Base-by-base conservation (phyloP, 2,113 vertebrate species). In the Chaetorhynchus papuensis region DNA sequence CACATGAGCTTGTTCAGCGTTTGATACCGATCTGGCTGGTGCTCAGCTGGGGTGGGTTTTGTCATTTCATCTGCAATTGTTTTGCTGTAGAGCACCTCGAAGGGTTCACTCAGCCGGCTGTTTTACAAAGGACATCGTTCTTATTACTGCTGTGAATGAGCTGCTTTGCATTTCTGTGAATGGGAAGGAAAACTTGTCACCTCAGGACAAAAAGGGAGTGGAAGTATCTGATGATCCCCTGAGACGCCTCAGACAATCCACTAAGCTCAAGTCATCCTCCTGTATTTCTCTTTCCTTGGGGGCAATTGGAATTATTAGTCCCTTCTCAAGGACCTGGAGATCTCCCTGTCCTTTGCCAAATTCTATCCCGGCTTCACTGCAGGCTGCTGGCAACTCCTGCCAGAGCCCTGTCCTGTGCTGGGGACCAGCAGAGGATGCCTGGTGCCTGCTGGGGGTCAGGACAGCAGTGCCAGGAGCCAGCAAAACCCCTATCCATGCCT, bases 131-230 rank as follows among this genome's bases (percentile, higher is more conserved):
- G 90, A 86, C 69, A 69, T 24, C 13, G 2, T 71, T 57, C 66
- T 93, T 91, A 90, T 90, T 94, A 13, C 84, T 76, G 7, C 82
- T 77, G 84, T 93, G 95, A 96, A 96, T 86, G 85, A 96, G 47
- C 82, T 93, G n/a, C 80, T 97, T 94, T 96, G 95, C 95, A 96
- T 96, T 94, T 95, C 88, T 93, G 92, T 96, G 95, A 96, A 96
- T 95, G 94, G 92, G 82, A 91, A 94, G 79, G 68, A 61, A 94
- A 92, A 95, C 76, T 95, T 93, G 83, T 95, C 95, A 95, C 96
- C 93, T 95, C 96, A 15, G 96, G 95, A 96, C 94, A 95, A 92
- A 96, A 92, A 93, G 93, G 95, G 95, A 96, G 82, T 92, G 86
- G 88, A 96, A 97, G 93, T 68, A 90, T 93, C 92, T 93, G 90